phyloP scores from a whole-genome alignment of 2,888 invertebrate genomes.

The Eupithecia vulgata region DNA sequence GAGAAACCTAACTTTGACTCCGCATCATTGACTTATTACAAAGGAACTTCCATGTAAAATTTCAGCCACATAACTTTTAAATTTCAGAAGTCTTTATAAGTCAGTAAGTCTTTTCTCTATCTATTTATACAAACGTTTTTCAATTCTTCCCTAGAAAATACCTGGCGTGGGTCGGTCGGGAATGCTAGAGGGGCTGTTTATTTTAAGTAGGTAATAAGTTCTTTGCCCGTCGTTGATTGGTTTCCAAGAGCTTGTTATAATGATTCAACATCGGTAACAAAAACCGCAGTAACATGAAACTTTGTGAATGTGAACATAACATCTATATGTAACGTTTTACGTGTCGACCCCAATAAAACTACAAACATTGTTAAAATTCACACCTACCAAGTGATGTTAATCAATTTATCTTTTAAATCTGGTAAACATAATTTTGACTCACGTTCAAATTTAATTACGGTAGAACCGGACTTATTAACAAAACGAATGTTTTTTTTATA shows the following conservation, averaged over 20 bases:
- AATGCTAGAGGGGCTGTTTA: not conserved
- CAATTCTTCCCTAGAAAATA: not conserved
- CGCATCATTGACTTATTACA: too few species aligned
- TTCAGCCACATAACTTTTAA: too few species aligned
- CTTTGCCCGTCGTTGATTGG: slow-evolving; percentile 1
- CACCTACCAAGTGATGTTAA: slow-evolving; percentile 30
- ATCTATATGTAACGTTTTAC: slow-evolving; percentile 29
- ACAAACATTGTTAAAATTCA: slow-evolving; percentile 27
- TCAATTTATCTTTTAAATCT: slow-evolving; percentile 23
- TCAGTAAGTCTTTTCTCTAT: too few species aligned
- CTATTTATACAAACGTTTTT: too few species aligned
- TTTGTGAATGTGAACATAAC: slow-evolving; percentile 49
- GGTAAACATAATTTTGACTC: slow-evolving; percentile 36
- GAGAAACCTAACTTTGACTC: too few species aligned
- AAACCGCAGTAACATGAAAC: slow-evolving; percentile 56
- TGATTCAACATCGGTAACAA: slow-evolving; percentile 33
- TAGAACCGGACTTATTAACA: slow-evolving; percentile 21
- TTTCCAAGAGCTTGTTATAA: slow-evolving; percentile 3
- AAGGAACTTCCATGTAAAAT: too few species aligned
- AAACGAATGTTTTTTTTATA: not conserved
- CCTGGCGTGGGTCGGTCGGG: not conserved
- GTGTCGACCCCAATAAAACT: slow-evolving; percentile 31
- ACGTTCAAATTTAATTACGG: slow-evolving; percentile 25
- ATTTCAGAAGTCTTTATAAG: too few species aligned
- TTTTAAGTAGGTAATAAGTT: not conserved